These are phyloP conservation scores for Exephanes ischioxanthus DNA, from an alignment of 2,888 invertebrate species.

Conservation along the genomic window DNA sequence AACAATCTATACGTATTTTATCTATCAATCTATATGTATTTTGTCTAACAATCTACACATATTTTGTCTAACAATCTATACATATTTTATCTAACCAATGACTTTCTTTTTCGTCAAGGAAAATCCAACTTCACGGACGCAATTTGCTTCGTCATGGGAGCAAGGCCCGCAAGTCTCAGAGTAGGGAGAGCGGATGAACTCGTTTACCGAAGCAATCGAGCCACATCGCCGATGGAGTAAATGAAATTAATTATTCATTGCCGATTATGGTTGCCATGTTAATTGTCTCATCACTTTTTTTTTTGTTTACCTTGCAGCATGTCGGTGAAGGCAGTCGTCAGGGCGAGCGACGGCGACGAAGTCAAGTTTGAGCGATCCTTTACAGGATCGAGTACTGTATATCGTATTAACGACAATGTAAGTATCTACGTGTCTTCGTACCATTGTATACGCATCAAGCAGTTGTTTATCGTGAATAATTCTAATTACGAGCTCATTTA, in stretches of 20 bases:
- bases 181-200: constrained; percentile 96
- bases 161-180: constrained; percentile 95
- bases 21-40: no score
- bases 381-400: not conserved
- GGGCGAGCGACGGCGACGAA: not conserved
- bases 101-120: constrained; percentile 86
- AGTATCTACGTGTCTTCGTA: not conserved
- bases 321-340: constrained; percentile 23
- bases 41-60: no score
- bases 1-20: no score
- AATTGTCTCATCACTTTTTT: not conserved
- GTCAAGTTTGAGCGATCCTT: constrained; percentile 37
- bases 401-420: constrained; percentile 38
- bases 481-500: not conserved
- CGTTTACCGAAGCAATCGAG: constrained; percentile 85
- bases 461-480: not conserved
- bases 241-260: constrained; percentile 85
- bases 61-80: no score
- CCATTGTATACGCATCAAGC: not conserved
- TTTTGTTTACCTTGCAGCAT: constrained; percentile 6
- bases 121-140: constrained; percentile 99
- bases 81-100: not conserved
- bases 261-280: constrained; percentile 85
- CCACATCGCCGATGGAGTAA: not conserved
- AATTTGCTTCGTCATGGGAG: constrained; percentile 99